Conservation (phyloP, 2,888 invertebrate species). For the Agyllia agylla region DNA sequence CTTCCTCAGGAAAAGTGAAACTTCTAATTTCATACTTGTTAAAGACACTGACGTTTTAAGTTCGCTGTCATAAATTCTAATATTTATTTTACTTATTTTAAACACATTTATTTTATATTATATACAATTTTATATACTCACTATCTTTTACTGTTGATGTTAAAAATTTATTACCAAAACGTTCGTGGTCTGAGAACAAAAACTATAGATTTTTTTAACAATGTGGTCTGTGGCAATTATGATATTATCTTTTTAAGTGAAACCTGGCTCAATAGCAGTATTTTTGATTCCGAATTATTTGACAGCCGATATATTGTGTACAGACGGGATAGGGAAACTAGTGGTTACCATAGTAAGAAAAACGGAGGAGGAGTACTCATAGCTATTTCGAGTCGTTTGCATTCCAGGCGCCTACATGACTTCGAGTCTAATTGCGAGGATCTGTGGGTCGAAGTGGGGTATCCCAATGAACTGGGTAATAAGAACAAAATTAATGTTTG, state of each 20-base stretch:
- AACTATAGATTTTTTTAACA: slow-evolving; percentile 9
- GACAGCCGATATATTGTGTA: neutral
- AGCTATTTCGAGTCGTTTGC: neutral
- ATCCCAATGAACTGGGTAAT: neutral
- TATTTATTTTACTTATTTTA: no score
- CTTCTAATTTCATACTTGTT: neutral
- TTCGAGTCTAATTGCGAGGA: slow-evolving; percentile 38
- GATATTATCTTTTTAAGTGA: slow-evolving; percentile 14
- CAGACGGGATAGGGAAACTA: slow-evolving; percentile 6
- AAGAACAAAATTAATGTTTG: neutral
- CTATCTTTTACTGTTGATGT: neutral
- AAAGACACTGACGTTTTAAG: neutral
- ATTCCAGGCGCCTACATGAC: neutral
- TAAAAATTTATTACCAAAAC: slow-evolving; percentile 10
- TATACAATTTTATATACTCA: no score
- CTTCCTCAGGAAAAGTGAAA: slow-evolving; percentile 50
- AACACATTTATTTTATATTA: no score
- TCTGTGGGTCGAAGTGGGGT: slow-evolving; percentile 22
- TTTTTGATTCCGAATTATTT: slow-evolving; percentile 19
- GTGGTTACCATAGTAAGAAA: neutral
- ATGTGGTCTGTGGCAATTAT: neutral
- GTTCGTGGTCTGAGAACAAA: slow-evolving; percentile 24
- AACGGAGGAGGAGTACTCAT: neutral
- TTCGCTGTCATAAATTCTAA: neutral
- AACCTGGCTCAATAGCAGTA: slow-evolving; percentile 23